Evolutionary conservation across 2,888 invertebrate species (phyloP).

Genomic region (Amphipyra tragopoginis): DNA sequence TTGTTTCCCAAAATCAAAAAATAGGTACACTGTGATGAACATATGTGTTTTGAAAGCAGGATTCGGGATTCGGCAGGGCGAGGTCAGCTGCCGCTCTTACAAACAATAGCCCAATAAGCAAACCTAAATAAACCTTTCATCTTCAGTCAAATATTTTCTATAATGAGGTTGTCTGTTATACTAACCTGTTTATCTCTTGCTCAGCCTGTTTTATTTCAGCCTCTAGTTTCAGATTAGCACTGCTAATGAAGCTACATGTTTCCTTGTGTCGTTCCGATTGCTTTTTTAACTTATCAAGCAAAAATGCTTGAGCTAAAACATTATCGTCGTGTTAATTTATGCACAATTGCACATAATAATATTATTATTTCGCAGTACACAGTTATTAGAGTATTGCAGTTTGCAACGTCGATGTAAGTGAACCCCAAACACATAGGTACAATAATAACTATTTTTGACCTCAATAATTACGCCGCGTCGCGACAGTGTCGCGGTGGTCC

Average conservation of each 20-base stretch:
- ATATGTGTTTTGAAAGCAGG: too few relatives aligned
- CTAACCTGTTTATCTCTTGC: constrained; percentile 75
- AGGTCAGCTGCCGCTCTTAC: too few relatives aligned
- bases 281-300: constrained; percentile 74
- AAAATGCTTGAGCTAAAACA: constrained; percentile 73
- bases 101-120: too few relatives aligned
- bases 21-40: too few relatives aligned
- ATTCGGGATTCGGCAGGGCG: too few relatives aligned
- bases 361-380: neutral
- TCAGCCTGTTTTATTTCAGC: constrained; percentile 79
- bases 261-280: constrained; percentile 72
- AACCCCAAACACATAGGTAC: too few relatives aligned
- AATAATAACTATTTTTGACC: too few relatives aligned
- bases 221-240: constrained; percentile 74
- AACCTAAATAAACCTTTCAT: neutral
- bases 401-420: too few relatives aligned
- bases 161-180: neutral
- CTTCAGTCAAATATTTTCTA: neutral
- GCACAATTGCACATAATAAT: neutral
- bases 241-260: constrained; percentile 69
- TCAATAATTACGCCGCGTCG: too few relatives aligned
- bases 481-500: too few relatives aligned
- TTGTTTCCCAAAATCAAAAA: too few relatives aligned
- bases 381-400: neutral
- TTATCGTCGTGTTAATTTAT: neutral